A percentile compares a stretch with the other conserved stretches of the same genome.
These are phyloP conservation scores for Melanotaenia maccullochi DNA, from an alignment of 2,797 vertebrate species.

Conservation along the genomic window DNA sequence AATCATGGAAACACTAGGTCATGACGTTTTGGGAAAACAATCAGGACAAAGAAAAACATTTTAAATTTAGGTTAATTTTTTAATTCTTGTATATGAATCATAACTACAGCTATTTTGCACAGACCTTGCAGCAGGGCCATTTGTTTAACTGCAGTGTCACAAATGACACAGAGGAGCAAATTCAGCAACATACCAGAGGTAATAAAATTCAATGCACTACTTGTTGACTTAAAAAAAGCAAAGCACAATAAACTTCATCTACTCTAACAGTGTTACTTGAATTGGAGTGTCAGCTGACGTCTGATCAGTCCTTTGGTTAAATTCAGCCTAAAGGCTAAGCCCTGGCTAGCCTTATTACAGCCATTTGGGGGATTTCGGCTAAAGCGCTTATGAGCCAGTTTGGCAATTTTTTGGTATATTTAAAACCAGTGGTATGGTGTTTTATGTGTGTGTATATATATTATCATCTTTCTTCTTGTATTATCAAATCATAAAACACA, in stretches of 20 bases:
- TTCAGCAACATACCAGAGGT: conserved; percentile 24
- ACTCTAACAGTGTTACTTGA: conserved; percentile 34
- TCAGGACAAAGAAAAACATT: conserved; percentile 5
- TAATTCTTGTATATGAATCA: conserved; percentile 15
- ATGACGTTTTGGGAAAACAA: conserved; percentile 11
- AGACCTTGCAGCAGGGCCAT: conserved; percentile 20
- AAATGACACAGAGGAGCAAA: conserved; percentile 13
- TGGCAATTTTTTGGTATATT: conserved; percentile 16
- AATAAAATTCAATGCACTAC: conserved; percentile 44
- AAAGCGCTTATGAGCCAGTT: conserved; percentile 55
- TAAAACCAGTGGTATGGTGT: conserved; percentile 2
- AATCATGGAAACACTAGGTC: conserved; percentile 3
- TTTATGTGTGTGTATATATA: conserved; percentile 10
- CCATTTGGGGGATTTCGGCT: conserved; percentile 56
- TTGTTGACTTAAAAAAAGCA: conserved; percentile 38
- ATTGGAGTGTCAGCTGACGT: conserved; percentile 50
- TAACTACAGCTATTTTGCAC: conserved; percentile 35
- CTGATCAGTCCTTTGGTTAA: conserved; percentile 28
- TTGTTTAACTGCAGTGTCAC: conserved; percentile 23
- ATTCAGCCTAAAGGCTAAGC: conserved; percentile 35
- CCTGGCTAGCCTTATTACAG: conserved; percentile 46
- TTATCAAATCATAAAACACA: conserved; percentile 19
- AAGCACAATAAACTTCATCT: conserved; percentile 67
- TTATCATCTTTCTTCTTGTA: conserved; percentile 24
- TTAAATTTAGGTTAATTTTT: conserved; percentile 21